A percentile compares a stretch with the other conserved stretches of the same genome.
These are phyloP conservation scores for Drosophila lini DNA, from an alignment of 1,140 invertebrate species.

Conservation along the genomic window DNA sequence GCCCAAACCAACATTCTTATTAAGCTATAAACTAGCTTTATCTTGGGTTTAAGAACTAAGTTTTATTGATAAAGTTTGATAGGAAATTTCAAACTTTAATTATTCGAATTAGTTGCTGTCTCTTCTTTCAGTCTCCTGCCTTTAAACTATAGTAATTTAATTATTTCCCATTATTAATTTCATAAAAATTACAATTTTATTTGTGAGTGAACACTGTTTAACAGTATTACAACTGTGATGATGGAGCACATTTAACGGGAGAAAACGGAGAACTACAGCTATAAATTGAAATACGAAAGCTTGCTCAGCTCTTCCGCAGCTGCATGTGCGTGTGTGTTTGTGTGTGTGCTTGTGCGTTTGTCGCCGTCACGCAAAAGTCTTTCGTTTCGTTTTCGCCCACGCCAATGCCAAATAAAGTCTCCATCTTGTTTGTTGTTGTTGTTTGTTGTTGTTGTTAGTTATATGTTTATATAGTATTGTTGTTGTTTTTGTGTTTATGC, in stretches of 20 bases:
- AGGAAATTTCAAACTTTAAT: background rate
- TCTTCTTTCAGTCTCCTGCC: background rate
- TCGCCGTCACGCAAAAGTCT: slow-evolving; percentile 53
- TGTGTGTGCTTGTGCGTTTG: slow-evolving; percentile 17
- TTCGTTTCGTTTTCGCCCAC: slow-evolving; percentile 35
- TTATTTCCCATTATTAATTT: background rate
- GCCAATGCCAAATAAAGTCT: slow-evolving; percentile 29
- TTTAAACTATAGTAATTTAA: background rate
- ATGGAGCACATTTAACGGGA: slow-evolving; percentile 29
- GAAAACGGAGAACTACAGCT: slow-evolving; percentile 17
- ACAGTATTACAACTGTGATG: slow-evolving; percentile 19
- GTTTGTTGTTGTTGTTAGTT: background rate
- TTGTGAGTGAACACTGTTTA: background rate
- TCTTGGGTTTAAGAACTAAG: background rate
- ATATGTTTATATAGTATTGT: background rate
- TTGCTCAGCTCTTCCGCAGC: slow-evolving; percentile 10
- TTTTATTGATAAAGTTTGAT: no score
- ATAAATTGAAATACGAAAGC: slow-evolving; percentile 30
- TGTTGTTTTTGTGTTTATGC: slow-evolving; percentile 26
- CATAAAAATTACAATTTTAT: background rate
- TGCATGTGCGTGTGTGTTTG: slow-evolving; percentile 8
- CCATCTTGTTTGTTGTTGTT: slow-evolving; percentile 28
- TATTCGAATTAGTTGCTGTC: background rate
- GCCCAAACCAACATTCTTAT: background rate
- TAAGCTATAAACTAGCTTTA: background rate